Conservation (phyloP, 1,140 invertebrate genomes). For the Brachionus plicatilis region DNA sequence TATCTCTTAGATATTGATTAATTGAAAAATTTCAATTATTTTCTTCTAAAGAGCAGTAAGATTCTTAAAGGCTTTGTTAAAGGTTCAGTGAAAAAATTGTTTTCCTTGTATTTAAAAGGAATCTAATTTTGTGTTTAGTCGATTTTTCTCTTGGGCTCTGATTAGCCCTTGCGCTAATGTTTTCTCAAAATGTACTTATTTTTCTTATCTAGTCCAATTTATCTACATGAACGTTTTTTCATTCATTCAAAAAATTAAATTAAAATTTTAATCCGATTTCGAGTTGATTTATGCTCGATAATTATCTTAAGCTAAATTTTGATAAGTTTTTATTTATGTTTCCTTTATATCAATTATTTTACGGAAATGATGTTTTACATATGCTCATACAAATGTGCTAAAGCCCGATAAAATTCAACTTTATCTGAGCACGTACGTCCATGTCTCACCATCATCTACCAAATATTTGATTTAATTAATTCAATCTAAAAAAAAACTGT, state of each 20-base stretch:
- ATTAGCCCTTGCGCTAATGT: not conserved
- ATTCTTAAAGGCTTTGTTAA: not conserved
- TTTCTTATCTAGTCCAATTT: constrained; percentile 6
- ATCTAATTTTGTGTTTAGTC: not conserved
- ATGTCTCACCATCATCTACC: not conserved
- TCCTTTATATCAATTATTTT: not conserved
- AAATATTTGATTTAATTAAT: not conserved
- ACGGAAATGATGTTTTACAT: not conserved
- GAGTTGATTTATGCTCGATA: constrained; percentile 21
- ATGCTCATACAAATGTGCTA: not conserved
- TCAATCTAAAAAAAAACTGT: not conserved
- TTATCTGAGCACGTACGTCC: not conserved
- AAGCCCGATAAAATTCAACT: not conserved
- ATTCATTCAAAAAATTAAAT: constrained; percentile 6
- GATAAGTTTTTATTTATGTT: not conserved
- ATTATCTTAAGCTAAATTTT: not conserved
- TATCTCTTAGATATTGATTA: constrained; percentile 9
- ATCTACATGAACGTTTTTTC: constrained; percentile 14
- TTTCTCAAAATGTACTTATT: not conserved
- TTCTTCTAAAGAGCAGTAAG: not conserved
- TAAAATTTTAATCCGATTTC: constrained; percentile 11
- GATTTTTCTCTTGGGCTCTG: not conserved
- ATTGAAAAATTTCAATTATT: constrained; percentile 4
- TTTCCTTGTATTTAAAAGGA: constrained; percentile 19
- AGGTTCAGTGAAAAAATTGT: constrained; percentile 29